These are phyloP conservation scores for Perca flavescens DNA, from an alignment of 2,113 vertebrate genomes.

Conservation along the genomic window DNA sequence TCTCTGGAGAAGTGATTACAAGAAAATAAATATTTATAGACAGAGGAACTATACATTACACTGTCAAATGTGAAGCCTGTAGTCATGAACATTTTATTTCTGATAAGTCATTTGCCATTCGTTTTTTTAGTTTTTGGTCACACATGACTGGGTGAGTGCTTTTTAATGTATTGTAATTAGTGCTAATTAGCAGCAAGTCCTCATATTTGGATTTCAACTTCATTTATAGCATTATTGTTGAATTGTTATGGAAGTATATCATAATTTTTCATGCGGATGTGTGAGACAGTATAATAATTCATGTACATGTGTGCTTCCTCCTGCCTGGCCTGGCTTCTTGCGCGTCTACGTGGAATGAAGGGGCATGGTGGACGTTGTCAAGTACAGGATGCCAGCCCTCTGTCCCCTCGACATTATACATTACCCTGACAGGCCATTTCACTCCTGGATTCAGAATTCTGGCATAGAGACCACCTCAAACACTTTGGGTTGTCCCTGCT, in stretches of 20 bases:
- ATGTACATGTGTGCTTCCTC: slow-evolving; percentile 3
- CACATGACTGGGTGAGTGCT: not conserved
- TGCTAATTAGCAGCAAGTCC: not conserved
- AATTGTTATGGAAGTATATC: not conserved
- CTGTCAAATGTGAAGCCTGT: not conserved
- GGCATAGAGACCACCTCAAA: slow-evolving; percentile 76
- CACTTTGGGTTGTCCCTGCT: slow-evolving; percentile 57
- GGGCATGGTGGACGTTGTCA: slow-evolving; percentile 32
- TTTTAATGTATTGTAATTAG: not conserved
- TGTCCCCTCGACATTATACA: slow-evolving; percentile 63
- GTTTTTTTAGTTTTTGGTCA: not conserved
- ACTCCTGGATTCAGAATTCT: slow-evolving; percentile 77
- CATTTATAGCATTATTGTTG: not conserved
- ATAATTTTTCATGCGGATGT: not conserved
- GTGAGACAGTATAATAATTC: slow-evolving; percentile 22
- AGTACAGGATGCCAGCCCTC: slow-evolving; percentile 50
- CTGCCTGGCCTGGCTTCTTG: not conserved
- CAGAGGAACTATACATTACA: slow-evolving; percentile 19
- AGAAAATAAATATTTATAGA: slow-evolving; percentile 42
- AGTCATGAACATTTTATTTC: not conserved
- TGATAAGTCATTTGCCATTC: not conserved
- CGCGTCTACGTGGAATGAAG: slow-evolving; percentile 23
- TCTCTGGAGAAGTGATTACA: slow-evolving; percentile 56
- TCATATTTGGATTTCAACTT: not conserved
- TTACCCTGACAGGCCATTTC: slow-evolving; percentile 78